Conservation (phyloP, 2,113 vertebrate species). For the Mormoops blainvillei region DNA sequence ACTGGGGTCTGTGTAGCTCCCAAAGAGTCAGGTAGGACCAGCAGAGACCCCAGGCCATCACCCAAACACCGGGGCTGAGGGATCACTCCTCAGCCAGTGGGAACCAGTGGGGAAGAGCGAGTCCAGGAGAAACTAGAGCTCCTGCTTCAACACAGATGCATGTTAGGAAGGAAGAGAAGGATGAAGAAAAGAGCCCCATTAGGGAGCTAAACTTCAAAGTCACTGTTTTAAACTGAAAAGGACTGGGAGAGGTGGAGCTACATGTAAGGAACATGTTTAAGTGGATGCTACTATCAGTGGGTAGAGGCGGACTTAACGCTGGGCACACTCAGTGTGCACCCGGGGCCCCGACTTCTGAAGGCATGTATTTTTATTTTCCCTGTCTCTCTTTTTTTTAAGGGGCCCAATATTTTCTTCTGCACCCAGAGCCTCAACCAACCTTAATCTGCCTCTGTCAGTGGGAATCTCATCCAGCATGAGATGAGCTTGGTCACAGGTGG, state of each 20-base stretch:
- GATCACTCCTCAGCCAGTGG: not conserved
- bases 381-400: too few relatives aligned
- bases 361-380: too few relatives aligned
- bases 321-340: too few relatives aligned
- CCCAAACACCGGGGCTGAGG: not conserved
- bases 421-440: too few relatives aligned
- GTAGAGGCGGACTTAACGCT: too few relatives aligned
- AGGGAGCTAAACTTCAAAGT: not conserved
- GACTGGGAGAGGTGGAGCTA: not conserved
- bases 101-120: not conserved
- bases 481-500: not conserved
- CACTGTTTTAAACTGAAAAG: not conserved
- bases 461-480: not conserved
- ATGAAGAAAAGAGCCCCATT: not conserved
- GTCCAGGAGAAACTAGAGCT: not conserved
- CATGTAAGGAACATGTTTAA: not conserved
- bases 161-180: not conserved
- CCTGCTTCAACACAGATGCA: not conserved
- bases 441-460: too few relatives aligned
- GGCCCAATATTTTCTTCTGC: too few relatives aligned
- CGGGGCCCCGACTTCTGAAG: too few relatives aligned
- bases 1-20: not conserved
- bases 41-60: not conserved
- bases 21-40: not conserved
- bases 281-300: too few relatives aligned